Evolutionary conservation across 2,888 invertebrate genomes (phyloP).

Genomic region (Catocala nupta): DNA sequence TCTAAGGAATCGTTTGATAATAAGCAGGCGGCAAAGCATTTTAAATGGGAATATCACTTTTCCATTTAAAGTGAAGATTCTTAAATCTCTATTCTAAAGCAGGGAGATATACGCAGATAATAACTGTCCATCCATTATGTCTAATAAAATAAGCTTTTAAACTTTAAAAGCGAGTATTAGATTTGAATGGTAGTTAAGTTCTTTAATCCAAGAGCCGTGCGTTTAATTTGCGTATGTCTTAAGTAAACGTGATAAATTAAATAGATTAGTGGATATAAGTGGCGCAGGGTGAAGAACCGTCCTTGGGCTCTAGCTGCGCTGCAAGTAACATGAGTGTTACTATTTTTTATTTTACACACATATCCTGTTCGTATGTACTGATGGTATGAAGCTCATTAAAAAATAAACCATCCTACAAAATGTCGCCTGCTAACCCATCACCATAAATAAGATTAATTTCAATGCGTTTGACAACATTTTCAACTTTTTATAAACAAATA

Average conservation of each 20-base stretch:
- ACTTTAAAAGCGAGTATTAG: too few relatives aligned
- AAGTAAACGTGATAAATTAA: constrained; percentile 49
- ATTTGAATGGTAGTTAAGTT: constrained; percentile 10
- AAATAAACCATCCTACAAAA: constrained; percentile 9
- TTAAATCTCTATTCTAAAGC: too few relatives aligned
- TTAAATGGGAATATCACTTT: too few relatives aligned
- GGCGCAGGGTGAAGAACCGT: constrained; percentile 54
- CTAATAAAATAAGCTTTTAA: too few relatives aligned
- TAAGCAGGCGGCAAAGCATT: too few relatives aligned
- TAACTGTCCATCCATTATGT: too few relatives aligned
- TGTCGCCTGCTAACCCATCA: constrained; percentile 12
- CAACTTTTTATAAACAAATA: not conserved
- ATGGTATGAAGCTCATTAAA: constrained; percentile 21
- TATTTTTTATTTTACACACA: constrained; percentile 33
- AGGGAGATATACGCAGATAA: too few relatives aligned
- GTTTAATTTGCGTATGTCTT: constrained; percentile 35
- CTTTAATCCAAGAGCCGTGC: constrained; percentile 24
- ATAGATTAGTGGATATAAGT: constrained; percentile 54
- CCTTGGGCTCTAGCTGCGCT: constrained; percentile 50
- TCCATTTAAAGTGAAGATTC: too few relatives aligned
- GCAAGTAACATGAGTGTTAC: constrained; percentile 30
- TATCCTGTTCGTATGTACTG: constrained; percentile 39
- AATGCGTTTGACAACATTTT: not conserved
- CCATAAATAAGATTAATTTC: not conserved
- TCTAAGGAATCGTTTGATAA: too few relatives aligned